These are phyloP conservation scores for Scarus forsteni DNA, from an alignment of 2,797 vertebrate species.

Conservation along the genomic window DNA sequence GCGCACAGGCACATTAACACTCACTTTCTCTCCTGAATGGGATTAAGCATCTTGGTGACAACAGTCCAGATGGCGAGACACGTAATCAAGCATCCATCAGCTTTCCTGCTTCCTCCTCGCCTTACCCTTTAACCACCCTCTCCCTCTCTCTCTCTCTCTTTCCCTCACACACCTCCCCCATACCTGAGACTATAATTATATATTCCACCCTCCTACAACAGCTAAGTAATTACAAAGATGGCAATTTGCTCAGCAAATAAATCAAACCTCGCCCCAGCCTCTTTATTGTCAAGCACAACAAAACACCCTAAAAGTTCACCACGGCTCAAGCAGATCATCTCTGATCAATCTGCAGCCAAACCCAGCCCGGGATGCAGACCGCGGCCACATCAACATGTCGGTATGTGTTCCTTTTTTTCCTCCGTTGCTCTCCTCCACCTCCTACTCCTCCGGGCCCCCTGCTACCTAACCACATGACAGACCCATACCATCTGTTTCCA, in stretches of 20 bases:
- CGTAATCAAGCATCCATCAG: conserved; percentile 79
- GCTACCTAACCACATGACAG: conserved; percentile 75
- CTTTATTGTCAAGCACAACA: conserved; percentile 41
- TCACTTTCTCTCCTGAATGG: conserved; percentile 67
- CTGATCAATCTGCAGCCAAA: conserved; percentile 36
- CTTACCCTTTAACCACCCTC: conserved; percentile 62
- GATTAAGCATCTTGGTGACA: conserved; percentile 78
- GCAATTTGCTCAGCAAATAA: conserved; percentile 56
- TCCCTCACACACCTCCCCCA: conserved; percentile 66
- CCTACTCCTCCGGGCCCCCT: conserved; percentile 51
- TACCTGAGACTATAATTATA: conserved; percentile 69
- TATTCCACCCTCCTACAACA: conserved; percentile 54
- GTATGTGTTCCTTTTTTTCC: conserved; percentile 55
- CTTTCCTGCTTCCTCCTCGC: conserved; percentile 68
- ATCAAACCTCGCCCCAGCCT: conserved; percentile 47
- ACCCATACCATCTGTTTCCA: conserved; percentile 72
- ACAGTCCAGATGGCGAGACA: conserved; percentile 82
- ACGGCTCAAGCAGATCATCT: conserved; percentile 13
- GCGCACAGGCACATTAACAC: conserved; percentile 40
- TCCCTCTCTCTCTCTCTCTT: conserved; percentile 55
- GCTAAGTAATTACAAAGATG: conserved; percentile 52
- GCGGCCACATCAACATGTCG: conserved; percentile 46
- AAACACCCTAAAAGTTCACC: conserved; percentile 37
- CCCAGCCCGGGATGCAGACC: conserved; percentile 47
- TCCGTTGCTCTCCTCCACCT: conserved; percentile 29